Evolutionary conservation across 2,797 vertebrate genomes (phyloP).

Genomic region (Alfaro cultratus): DNA sequence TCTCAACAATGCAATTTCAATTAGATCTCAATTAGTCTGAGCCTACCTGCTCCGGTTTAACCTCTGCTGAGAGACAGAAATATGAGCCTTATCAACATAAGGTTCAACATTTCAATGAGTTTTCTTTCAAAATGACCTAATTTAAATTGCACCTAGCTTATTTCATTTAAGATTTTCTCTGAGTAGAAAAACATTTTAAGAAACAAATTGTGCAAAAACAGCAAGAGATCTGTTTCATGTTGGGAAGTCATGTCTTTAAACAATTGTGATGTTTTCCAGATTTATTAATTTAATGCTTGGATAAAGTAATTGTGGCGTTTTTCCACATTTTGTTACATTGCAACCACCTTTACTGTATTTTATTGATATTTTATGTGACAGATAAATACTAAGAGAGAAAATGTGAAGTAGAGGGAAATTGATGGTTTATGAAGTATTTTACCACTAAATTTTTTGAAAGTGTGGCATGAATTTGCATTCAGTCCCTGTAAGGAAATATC

Average conservation of each 20-base stretch:
- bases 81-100: conserved; percentile 47
- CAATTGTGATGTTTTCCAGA: background rate
- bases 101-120: conserved; percentile 50
- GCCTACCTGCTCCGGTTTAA: conserved; percentile 38
- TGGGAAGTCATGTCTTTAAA: background rate
- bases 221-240: background rate
- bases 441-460: background rate
- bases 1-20: conserved; percentile 79
- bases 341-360: background rate
- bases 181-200: conserved; percentile 49
- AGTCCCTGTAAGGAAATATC: background rate
- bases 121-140: conserved; percentile 55
- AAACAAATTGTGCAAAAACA: conserved; percentile 22
- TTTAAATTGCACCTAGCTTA: conserved; percentile 45
- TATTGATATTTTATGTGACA: background rate
- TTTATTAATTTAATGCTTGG: background rate
- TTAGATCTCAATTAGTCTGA: conserved; percentile 78
- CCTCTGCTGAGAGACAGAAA: conserved; percentile 41
- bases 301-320: background rate
- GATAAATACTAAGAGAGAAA: background rate
- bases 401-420: background rate
- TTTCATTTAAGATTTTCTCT: conserved; percentile 53
- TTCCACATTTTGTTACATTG: background rate
- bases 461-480: background rate
- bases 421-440: background rate